Base-by-base conservation (phyloP, 2,888 invertebrate genomes). In the Loripinus fragilis region DNA sequence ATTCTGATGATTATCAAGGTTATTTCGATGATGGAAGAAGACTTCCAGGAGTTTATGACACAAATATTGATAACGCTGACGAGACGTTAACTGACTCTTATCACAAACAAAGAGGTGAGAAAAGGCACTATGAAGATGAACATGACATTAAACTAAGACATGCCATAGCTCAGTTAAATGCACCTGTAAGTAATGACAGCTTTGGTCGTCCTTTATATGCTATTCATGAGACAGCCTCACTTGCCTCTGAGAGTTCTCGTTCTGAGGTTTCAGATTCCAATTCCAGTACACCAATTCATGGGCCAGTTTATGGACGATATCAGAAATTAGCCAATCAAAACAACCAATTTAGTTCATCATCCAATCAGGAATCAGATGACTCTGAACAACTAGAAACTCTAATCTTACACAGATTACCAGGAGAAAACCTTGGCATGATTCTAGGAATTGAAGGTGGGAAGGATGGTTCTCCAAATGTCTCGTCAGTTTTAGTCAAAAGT, bases 381-480 rank as follows among this genome's bases (percentile, higher is more conserved):
- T 55, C 52, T 12, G 52, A 69, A 0, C 41, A 64, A 0, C 41
- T 74, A 10, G 86, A 87, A 55, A 72, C 74, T 15, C 65, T 98
- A 48, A 95, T 96, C 72, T 96, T 98, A 70, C 97, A 96, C 88
- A 95, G 98, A 85, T 95, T 98, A 72, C 97, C 97, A 0, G 98
- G 98, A 0, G 98, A 98, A 91, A 95, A 97, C 50, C 95, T 98
- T 10, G 98, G 98, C 0, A 96, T 98, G 91, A 98, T 98, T 0
- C 94, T 98, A 0, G 97, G 97, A 92, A 98, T 98, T 92, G 98
- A 98, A 94, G 98, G 98, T 55, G 97, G 97, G 20, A 96, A 96
- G 50, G 96, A 97, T 86, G 96, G 96, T 45, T 95, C 95, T 15
- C 97, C 97, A 92, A 96, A 95, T 87, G 97, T 98, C 0, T 95